phyloP scores from a whole-genome alignment of 2,888 invertebrate species.

The Aspidiotus rigidus region DNA sequence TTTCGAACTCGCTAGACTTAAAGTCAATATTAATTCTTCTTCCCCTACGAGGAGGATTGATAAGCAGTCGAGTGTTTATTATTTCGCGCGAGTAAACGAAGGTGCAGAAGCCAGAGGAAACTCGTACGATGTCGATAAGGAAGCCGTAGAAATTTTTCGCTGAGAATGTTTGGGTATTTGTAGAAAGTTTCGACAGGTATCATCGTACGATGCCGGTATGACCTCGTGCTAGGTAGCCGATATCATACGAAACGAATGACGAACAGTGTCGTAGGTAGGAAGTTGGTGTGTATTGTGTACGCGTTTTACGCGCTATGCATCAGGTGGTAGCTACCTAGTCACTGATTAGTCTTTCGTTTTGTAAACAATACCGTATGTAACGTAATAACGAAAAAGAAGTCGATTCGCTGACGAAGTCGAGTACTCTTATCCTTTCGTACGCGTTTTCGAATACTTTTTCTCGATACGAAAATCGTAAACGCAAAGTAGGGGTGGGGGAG shows the following conservation, averaged over 20 bases:
- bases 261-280: background rate
- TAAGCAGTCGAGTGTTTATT: no score
- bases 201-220: background rate
- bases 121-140: no score
- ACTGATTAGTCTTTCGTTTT: slow-evolving; percentile 2
- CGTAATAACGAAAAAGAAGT: slow-evolving; percentile 1
- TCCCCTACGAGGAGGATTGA: no score
- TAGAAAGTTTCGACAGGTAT: background rate
- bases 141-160: no score
- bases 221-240: background rate
- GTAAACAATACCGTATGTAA: background rate
- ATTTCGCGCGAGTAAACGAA: no score
- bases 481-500: no score
- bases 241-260: background rate
- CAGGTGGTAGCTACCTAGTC: slow-evolving; percentile 1
- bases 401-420: background rate
- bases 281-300: slow-evolving; percentile 1
- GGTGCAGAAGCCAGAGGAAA: no score
- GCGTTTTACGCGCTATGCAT: background rate
- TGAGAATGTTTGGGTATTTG: no score
- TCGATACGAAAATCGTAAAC: background rate
- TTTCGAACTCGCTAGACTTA: no score
- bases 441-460: background rate
- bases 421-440: background rate
- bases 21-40: no score